These are phyloP conservation scores for Phanerotoma sp. DNA, from an alignment of 2,888 invertebrate species.

Conservation along the genomic window DNA sequence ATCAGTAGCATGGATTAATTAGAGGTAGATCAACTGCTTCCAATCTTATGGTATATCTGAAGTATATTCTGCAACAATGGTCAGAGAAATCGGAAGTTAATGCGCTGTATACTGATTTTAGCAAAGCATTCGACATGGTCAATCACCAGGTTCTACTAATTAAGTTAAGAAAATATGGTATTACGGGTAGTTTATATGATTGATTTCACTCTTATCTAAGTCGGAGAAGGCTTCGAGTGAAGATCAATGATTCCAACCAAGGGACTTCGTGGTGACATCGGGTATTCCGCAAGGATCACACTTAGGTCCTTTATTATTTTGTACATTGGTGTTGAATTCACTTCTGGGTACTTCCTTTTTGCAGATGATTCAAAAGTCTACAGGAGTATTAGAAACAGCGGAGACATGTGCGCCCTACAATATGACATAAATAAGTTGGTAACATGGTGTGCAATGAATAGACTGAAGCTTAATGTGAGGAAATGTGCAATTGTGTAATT, in stretches of 20 bases:
- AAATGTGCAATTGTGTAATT: not conserved
- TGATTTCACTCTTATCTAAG: conserved; percentile 16
- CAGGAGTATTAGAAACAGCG: not conserved
- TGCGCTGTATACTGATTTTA: conserved; percentile 26
- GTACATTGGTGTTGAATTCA: not conserved
- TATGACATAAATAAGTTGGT: not conserved
- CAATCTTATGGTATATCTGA: conserved; percentile 22
- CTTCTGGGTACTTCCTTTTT: not conserved
- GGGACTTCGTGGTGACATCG: not conserved
- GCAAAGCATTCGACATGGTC: conserved; percentile 36
- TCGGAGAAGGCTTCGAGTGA: not conserved
- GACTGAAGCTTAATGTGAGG: no score
- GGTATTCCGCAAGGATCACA: conserved; percentile 5
- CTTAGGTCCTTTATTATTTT: not conserved
- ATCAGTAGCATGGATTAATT: conserved; percentile 34
- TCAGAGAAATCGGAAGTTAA: conserved; percentile 21
- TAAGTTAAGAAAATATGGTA: conserved; percentile 19
- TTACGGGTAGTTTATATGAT: conserved; percentile 11
- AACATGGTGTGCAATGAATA: not conserved
- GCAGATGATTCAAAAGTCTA: not conserved
- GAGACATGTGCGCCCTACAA: not conserved
- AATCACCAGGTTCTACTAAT: conserved; percentile 20
- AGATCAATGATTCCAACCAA: not conserved
- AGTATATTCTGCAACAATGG: conserved; percentile 23
- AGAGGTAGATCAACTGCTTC: conserved; percentile 27